Conservation (phyloP, 2,888 invertebrate genomes). For the Hemaris fuciformis region DNA sequence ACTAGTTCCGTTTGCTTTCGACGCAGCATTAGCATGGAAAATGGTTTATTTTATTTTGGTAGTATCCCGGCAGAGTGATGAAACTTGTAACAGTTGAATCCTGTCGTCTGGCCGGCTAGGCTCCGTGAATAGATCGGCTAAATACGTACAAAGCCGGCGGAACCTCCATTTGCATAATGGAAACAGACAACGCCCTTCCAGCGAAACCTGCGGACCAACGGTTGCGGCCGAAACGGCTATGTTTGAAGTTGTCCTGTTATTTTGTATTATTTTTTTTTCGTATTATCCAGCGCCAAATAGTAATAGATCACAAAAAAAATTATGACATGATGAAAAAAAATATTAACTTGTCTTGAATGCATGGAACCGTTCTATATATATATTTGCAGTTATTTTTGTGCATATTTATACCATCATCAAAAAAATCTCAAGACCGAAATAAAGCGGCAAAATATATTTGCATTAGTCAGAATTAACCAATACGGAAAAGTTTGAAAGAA, state of each 20-base stretch:
- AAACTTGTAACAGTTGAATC: slow-evolving; percentile 46
- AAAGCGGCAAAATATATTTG: not conserved
- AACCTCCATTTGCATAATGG: slow-evolving; percentile 74
- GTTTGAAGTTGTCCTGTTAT: slow-evolving; percentile 51
- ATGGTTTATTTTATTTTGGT: slow-evolving; percentile 40
- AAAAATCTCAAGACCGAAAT: too few relatives aligned
- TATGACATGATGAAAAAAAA: not conserved
- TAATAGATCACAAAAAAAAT: too few relatives aligned
- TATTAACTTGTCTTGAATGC: not conserved
- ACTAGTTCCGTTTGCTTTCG: slow-evolving; percentile 20
- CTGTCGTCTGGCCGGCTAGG: slow-evolving; percentile 38
- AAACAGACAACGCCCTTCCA: slow-evolving; percentile 53
- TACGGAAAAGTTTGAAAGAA: too few relatives aligned
- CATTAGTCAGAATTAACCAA: not conserved
- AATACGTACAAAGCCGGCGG: slow-evolving; percentile 53
- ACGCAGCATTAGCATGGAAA: slow-evolving; percentile 34
- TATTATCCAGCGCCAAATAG: not conserved
- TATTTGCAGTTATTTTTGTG: too few relatives aligned
- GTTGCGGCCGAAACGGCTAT: slow-evolving; percentile 37
- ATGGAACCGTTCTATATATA: not conserved
- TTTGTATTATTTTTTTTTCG: slow-evolving; percentile 32
- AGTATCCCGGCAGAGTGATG: slow-evolving; percentile 32
- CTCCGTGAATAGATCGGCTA: slow-evolving; percentile 66
- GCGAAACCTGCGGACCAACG: slow-evolving; percentile 49
- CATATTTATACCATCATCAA: too few relatives aligned